Evolutionary conservation across 2,888 invertebrate genomes (phyloP), one percentile per base, ranked within the genome.

Genomic region (Meteorus cinctellus): DNA sequence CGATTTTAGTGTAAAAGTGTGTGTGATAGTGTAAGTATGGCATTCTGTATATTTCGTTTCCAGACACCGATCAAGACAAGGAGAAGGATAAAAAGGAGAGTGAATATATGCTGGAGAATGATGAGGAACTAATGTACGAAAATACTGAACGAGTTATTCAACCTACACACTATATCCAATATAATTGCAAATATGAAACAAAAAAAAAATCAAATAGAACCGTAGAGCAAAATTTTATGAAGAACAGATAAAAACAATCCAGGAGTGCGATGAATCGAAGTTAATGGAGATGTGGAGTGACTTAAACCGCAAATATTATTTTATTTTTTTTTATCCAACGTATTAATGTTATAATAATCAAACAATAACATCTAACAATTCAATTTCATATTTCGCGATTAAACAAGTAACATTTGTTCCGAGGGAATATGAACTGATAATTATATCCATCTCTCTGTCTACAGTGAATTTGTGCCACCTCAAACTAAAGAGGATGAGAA

Each of bases 41-140:
- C 75, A 80, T 51, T 74, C 68, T 78, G 78, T 78, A 69, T 82
- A 75, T 83, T 83, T 84, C 82, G 75, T 84, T 85, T 86, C 71
- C 88, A 88, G 88, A 88, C 88, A 87, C 86, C 81, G 82, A 83
- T 82, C 84, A 82, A 86, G 88, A 88, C 86, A 86, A 84, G 86
- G 87, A 83, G 83, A 88, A 86, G 88, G 88, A 88, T 88, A 87
- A 86, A 81, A 81, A 85, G 77, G 88, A 87, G 78, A 83, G 82
- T 74, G 85, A 88, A 76, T 88, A 82, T 82, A 88, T 88, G 85
- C 86, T 88, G 80, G 78, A 85, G 80, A 84, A 85, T 84, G 85
- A 88, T 85, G 86, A 86, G 80, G 86, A 86, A 82, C 83, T 85
- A 77, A 87, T 88, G 88, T 88, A 88, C 86, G 88, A 88, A 85